Evolutionary conservation across 2,113 vertebrate genomes (phyloP).

Genomic region (Ia io): DNA sequence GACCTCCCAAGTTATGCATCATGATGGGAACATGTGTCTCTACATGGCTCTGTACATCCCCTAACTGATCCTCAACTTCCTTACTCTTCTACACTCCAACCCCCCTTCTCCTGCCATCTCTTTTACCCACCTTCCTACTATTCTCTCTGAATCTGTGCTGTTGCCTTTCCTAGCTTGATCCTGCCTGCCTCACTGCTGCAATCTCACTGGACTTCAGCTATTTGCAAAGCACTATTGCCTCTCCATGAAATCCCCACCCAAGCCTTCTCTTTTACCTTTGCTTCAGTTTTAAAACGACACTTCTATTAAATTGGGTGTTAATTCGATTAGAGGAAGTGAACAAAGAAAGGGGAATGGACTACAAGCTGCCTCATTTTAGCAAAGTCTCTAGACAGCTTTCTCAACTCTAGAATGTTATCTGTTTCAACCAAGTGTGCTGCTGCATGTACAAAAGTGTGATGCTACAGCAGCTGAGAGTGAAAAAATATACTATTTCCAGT

Average conservation of each 20-base stretch:
- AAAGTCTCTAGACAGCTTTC: not conserved
- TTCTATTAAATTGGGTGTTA: not conserved
- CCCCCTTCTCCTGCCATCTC: rapidly evolving
- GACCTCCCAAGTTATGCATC: not conserved
- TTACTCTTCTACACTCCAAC: not conserved
- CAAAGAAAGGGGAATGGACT: not conserved
- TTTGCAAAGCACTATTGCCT: not conserved
- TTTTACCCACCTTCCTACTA: not conserved
- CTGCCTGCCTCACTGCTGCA: not conserved
- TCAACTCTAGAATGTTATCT: not conserved
- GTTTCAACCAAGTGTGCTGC: not conserved
- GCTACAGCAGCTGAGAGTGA: not conserved
- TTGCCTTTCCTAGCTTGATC: not conserved
- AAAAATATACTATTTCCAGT: not conserved
- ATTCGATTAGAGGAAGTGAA: not conserved
- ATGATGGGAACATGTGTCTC: not conserved
- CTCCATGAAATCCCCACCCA: not conserved
- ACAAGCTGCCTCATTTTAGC: not conserved
- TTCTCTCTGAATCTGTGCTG: not conserved
- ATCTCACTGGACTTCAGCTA: not conserved
- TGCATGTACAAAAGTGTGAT: not conserved
- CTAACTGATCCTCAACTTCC: too few relatives aligned
- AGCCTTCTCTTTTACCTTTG: not conserved
- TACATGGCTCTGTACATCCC: not conserved
- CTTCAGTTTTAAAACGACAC: not conserved